phyloP scores from a whole-genome alignment of 2,113 vertebrate genomes.

The Albula glossodonta region DNA sequence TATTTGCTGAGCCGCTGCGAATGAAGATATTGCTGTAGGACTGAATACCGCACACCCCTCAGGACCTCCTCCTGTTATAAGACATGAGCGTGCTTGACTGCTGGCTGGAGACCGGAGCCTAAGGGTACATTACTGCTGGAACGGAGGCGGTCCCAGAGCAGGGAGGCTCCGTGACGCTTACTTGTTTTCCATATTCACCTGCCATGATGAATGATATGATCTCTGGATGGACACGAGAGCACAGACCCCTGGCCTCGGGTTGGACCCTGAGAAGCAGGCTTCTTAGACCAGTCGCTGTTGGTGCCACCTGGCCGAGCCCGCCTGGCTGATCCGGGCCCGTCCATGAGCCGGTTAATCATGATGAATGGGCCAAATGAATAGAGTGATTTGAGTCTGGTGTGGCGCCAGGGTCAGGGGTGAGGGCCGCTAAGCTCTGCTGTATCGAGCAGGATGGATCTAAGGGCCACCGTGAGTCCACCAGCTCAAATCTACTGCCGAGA shows the following conservation, averaged over 20 bases:
- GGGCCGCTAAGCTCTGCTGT: neutral
- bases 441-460: constrained; percentile 2
- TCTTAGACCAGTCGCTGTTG: neutral
- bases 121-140: neutral
- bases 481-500: constrained; percentile 5
- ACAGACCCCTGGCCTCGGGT: neutral
- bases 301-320: neutral
- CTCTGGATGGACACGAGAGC: neutral
- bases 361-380: constrained; percentile 13
- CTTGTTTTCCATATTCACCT: neutral
- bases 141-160: neutral
- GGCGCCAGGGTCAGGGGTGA: constrained; percentile 3
- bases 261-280: neutral
- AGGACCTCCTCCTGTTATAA: too few relatives aligned
- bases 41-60: neutral
- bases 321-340: neutral
- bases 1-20: neutral
- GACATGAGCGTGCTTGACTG: neutral
- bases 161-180: neutral
- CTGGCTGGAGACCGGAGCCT: neutral
- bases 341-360: constrained; percentile 12
- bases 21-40: neutral
- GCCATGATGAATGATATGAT: neutral
- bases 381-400: constrained; percentile 8
- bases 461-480: constrained; percentile 9